Base-by-base conservation (phyloP, 2,888 invertebrate species). In the Caenorhabditis afra region DNA sequence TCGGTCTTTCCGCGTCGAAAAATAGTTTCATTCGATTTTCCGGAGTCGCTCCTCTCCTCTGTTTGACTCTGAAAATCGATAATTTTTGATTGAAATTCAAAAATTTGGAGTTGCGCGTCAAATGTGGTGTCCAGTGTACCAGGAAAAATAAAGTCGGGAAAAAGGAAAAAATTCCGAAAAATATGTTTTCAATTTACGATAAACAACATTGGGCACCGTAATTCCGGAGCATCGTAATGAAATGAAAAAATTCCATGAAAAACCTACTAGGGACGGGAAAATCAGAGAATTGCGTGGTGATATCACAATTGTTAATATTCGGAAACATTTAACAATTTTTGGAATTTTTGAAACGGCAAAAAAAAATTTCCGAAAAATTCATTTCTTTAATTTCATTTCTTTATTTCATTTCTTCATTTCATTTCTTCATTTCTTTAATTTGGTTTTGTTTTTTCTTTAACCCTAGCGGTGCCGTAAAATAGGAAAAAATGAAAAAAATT, bases 11-110 rank as follows among this genome's bases (percentile, higher is more conserved):
- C 11, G 47, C 18, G 50, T 79, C 73, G 22, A n/a, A 18, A 49
- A 79, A 79, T 5, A 79, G 41, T 14, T 52, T 50, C 50, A 45
- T 79, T 20, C 79, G 49, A 29, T 47, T 57, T 8, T 73, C 79
- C 12, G 67, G 37, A 12, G 23, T 62, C 62, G 3, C 1, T 18
- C 2, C 29, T 29, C 23, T 55, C 20, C 7, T 70, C 70, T 3
- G 47, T 12, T 29, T 37, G 5, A 8, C 53, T 44, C 70, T 70
- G 47, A 14, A 68, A 50, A 22, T n/a, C n/a, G n/a, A n/a, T n/a
- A n/a, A 20, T 8, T 11, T 29, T 41, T 3, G 29, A 35, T 5
- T 3, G 23, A 29, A 29, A 5, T 29, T 29, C 3, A 7, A 29
- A 29, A 29, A 29, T 29, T 29, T 29, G n/a, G n/a, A n/a, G n/a